A percentile compares a stretch with the other conserved stretches of the same genome.
Conservation (phyloP, 2,797 vertebrate species). For the Diplodus puntazzo region DNA sequence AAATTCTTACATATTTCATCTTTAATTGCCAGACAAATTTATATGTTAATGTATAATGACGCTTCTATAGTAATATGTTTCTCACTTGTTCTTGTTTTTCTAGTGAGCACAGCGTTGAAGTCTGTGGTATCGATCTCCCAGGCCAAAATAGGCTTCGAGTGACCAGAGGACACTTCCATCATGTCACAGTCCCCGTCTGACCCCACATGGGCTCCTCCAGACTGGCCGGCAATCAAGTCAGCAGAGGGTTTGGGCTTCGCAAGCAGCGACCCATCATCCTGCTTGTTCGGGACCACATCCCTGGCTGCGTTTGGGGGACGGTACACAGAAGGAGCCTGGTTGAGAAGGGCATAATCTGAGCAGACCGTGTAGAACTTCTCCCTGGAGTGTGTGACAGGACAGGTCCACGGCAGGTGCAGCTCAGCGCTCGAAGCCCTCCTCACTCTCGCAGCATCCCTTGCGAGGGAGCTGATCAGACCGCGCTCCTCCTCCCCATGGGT, state of each 20-base stretch:
- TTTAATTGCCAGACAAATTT: neutral
- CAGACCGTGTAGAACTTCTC: constrained; percentile 99
- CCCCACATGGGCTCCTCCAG: constrained; percentile 80
- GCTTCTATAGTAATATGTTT: neutral
- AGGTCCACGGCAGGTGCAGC: constrained; percentile 93
- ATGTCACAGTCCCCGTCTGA: constrained; percentile 88
- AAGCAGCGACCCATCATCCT: constrained; percentile 78
- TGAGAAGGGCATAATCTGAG: constrained; percentile 97
- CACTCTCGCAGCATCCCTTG: constrained; percentile 77
- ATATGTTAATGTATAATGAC: too few relatives aligned
- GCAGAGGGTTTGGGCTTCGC: constrained; percentile 80
- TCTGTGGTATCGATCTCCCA: constrained; percentile 99
- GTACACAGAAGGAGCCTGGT: constrained; percentile 92
- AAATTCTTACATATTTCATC: too few relatives aligned
- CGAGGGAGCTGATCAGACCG: constrained; percentile 81
- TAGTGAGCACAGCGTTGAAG: constrained; percentile 89
- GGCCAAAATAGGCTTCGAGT: constrained; percentile 90
- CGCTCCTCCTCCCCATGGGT: constrained; percentile 64
- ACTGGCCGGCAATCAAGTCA: constrained; percentile 78
- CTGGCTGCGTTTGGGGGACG: constrained; percentile 84
- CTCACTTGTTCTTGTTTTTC: constrained; percentile 93
- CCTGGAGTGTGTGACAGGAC: constrained; percentile 96
- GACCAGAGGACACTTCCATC: constrained; percentile 85
- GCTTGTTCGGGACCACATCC: constrained; percentile 76
- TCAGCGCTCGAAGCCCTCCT: constrained; percentile 88